Evolutionary conservation across 1,140 invertebrate species (phyloP).

Genomic region (Lepidurus arcticus): DNA sequence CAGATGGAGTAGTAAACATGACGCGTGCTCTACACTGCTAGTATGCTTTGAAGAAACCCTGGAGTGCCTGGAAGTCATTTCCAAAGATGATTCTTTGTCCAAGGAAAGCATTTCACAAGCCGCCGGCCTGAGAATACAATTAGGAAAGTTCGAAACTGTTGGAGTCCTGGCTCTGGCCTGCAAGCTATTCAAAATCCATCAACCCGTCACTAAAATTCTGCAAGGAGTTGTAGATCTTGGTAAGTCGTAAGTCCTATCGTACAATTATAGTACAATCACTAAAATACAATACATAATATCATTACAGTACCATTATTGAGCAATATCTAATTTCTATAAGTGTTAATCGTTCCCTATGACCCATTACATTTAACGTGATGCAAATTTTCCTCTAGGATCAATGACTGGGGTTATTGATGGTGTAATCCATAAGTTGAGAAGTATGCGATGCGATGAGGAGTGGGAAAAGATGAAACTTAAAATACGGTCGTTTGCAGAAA

Average conservation of each 20-base stretch:
- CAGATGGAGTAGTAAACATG: constrained; percentile 26
- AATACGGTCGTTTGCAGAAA: background rate
- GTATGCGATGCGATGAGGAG: constrained; percentile 17
- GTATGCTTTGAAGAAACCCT: constrained; percentile 24
- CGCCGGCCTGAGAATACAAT: background rate
- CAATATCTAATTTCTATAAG: background rate
- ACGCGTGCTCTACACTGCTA: constrained; percentile 25
- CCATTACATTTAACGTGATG: background rate
- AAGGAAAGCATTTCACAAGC: constrained; percentile 22
- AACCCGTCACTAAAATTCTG: constrained; percentile 24
- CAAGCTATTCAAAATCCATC: background rate
- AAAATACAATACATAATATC: background rate
- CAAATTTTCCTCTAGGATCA: background rate
- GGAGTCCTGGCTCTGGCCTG: background rate
- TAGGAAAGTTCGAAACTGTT: constrained; percentile 5
- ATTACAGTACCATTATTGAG: background rate
- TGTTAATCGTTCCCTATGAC: background rate
- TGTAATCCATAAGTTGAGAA: background rate
- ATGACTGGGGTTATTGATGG: background rate
- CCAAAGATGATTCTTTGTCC: background rate
- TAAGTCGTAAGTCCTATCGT: constrained; percentile 22
- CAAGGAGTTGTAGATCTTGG: constrained; percentile 28
- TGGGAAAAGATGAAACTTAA: background rate
- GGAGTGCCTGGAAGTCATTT: constrained; percentile 16
- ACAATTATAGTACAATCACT: background rate